Evolutionary conservation across 1,140 invertebrate species (phyloP).

Genomic region (Cecropterus lyciades): DNA sequence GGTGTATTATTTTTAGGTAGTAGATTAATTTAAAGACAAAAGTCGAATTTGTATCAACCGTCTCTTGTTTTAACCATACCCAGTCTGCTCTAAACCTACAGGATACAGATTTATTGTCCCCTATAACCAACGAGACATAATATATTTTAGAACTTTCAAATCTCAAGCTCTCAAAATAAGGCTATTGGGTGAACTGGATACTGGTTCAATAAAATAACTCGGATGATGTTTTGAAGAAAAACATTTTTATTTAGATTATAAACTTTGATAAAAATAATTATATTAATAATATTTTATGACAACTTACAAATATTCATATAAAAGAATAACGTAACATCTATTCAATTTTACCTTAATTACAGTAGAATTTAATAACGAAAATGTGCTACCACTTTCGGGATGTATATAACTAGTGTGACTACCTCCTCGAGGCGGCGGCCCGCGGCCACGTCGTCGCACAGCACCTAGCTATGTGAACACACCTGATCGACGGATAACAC

Average conservation of each 20-base stretch:
- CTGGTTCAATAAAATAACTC: slow-evolving; percentile 45
- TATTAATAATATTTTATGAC: slow-evolving; percentile 84
- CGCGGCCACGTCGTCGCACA: slow-evolving; percentile 42
- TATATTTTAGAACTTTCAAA: too few relatives aligned
- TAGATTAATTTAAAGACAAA: too few relatives aligned
- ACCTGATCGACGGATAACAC: neutral
- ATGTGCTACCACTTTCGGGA: slow-evolving; percentile 78
- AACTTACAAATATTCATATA: slow-evolving; percentile 84
- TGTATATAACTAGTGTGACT: slow-evolving; percentile 80
- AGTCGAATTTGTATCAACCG: too few relatives aligned
- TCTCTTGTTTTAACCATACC: too few relatives aligned
- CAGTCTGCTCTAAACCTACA: too few relatives aligned
- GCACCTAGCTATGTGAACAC: slow-evolving; percentile 20
- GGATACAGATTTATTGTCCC: too few relatives aligned
- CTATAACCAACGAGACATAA: too few relatives aligned
- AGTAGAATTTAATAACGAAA: slow-evolving; percentile 78
- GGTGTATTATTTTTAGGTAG: too few relatives aligned
- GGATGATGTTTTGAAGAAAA: slow-evolving; percentile 78
- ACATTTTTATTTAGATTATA: slow-evolving; percentile 84
- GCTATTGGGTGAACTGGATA: neutral
- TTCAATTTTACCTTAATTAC: slow-evolving; percentile 77
- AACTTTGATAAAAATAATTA: slow-evolving; percentile 85
- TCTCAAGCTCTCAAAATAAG: neutral
- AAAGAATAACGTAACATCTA: slow-evolving; percentile 84
- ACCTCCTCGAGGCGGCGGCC: slow-evolving; percentile 53